Base-by-base conservation (phyloP, 2,888 invertebrate species). In the Poecilus cupreus region DNA sequence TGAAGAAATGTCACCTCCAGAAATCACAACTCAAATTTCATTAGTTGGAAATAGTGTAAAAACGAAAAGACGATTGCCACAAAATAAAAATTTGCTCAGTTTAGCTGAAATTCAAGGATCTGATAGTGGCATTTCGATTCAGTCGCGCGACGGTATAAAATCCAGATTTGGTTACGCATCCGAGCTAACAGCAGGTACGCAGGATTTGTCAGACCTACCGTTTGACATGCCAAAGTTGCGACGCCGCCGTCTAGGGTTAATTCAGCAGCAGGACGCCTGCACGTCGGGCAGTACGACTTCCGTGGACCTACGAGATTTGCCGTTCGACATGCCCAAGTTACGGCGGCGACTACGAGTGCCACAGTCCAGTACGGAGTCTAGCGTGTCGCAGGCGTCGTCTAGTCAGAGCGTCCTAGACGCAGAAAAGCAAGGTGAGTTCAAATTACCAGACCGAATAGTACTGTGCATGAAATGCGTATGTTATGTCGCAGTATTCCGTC, bases 271-370 rank as follows among this genome's bases (percentile, higher is more conserved):
- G 87, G 93, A 91, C 83, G 90, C 90, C 8, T 94, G 94, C 77
- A 95, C 95, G 84, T 93, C 93, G 4, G 93, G 93, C 46, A 93
- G 93, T 86, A 93, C 93, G 51, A 94, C 94, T 6, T 94, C 94
- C 11, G 94, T 96, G 54, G 96, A 96, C 87, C 90, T 96, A 75
- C 91, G 94, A 83, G 93, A 96, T 87, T 91, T 97, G 87, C 97
- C 97, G 80, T 97, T 97, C 88, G 96, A 97, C 88, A 97, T 97
- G 97, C 97, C 97, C 32, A 97, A 97, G 89, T 90, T 97, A 81
- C 91, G 96, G 83, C 91, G 96, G 76, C 93, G 96, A 83, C 89
- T 96, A 85, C 92, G 96, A 83, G 93, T 93, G 83, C 91, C 92
- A 86, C 88, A 90, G 87, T 84, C 90, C 85, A 92, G 94, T 85